Base-by-base conservation (phyloP, 2,888 invertebrate species). In the Sphecodes monilicornis region DNA sequence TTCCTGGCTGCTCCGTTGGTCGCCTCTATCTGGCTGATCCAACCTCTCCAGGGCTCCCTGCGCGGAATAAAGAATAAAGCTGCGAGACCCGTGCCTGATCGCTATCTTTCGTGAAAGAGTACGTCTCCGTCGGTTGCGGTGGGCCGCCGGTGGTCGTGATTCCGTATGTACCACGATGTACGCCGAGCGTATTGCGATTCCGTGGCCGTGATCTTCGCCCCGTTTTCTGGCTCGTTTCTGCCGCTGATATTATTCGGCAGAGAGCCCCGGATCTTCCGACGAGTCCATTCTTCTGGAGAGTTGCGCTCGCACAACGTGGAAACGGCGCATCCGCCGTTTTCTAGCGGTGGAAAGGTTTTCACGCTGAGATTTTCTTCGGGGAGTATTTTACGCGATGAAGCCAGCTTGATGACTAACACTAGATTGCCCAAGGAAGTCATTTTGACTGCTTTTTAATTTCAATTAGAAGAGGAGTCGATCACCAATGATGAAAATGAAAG, bases 41-140 rank as follows among this genome's bases (percentile, higher is more conserved):
- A 78, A 82, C 81, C 86, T 87, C 86, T 90, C 87, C 84, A 78
- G 89, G 88, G 86, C 87, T 91, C 87, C 90, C 91, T 92, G 92
- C 88, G 78, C 90, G 90, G 92, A 93, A 93, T 93, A 92, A 93
- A 93, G 92, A 93, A 93, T 92, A 91, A 90, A 92, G 90, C 89
- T 82, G 78, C 81, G 84, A 83, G 87, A 89, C 86, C 86, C 91
- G 90, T 87, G 90, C 89, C 88, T 85, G 92, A 93, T 93, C 92
- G 89, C 91, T 92, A 92, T 93, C 92, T 91, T 86, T 88, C 88
- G 90, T 88, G 90, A 91, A 93, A 92, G 91, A 90, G 91, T 87
- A 82, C 83, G 76, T 91, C 82, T 84, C 74, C 76, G 41, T 72
- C 54, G 32, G 72, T 82, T 76, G 76, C 29, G 76, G 69, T 71